phyloP scores from a whole-genome alignment of 2,888 invertebrate genomes.

The Erebia epiphron region DNA sequence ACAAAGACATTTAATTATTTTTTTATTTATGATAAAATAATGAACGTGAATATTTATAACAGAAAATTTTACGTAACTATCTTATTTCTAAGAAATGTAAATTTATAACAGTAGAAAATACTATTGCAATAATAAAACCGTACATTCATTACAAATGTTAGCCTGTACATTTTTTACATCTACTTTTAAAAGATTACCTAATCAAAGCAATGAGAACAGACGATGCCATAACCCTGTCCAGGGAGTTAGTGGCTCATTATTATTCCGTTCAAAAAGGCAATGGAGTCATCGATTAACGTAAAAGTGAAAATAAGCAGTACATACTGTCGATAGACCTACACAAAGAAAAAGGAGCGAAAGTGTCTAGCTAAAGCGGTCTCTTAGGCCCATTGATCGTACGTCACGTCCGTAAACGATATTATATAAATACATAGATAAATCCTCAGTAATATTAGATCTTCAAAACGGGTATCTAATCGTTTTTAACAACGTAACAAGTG shows the following conservation, averaged over 20 bases:
- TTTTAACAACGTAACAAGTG: too few relatives aligned
- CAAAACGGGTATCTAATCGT: neutral
- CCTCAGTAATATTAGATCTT: neutral
- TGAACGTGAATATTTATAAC: too few relatives aligned
- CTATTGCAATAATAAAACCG: too few relatives aligned
- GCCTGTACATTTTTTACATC: too few relatives aligned
- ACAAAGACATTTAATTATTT: too few relatives aligned
- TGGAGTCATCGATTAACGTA: slow-evolving; percentile 54
- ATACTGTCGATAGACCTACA: slow-evolving; percentile 44
- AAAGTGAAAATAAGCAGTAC: slow-evolving; percentile 70
- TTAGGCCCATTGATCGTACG: slow-evolving; percentile 63
- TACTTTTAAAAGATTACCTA: too few relatives aligned
- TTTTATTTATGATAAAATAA: too few relatives aligned
- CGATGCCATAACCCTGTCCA: slow-evolving; percentile 48
- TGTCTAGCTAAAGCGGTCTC: slow-evolving; percentile 56
- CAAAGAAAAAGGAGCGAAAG: slow-evolving; percentile 76
- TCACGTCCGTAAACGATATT: slow-evolving; percentile 56
- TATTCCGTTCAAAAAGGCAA: slow-evolving; percentile 38
- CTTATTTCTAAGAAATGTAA: too few relatives aligned
- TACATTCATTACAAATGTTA: too few relatives aligned
- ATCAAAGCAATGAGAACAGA: slow-evolving; percentile 26
- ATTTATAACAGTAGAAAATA: too few relatives aligned
- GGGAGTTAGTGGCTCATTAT: slow-evolving; percentile 51
- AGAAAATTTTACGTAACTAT: too few relatives aligned
- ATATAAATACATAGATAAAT: neutral